Evolutionary conservation across 2,797 vertebrate genomes (phyloP).

Genomic region (Carduelis carduelis): DNA sequence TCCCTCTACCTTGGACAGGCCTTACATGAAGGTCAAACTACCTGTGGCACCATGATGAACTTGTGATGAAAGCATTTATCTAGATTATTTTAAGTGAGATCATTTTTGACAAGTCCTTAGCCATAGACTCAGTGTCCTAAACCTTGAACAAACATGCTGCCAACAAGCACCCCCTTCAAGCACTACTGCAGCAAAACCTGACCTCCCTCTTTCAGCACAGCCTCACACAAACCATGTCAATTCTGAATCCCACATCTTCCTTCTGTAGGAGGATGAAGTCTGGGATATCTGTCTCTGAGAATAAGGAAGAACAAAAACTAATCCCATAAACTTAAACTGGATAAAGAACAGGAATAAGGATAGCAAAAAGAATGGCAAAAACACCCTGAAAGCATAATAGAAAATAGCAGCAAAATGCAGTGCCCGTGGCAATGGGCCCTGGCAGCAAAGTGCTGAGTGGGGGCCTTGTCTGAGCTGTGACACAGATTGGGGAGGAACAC

Average conservation of each 20-base stretch:
- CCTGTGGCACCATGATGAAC: background rate
- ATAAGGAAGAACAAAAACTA: background rate
- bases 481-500: background rate
- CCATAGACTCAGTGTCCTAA: background rate
- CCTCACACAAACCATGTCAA: background rate
- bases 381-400: accelerated
- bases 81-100: background rate
- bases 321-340: background rate
- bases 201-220: background rate
- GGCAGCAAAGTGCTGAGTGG: background rate
- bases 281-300: background rate
- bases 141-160: background rate
- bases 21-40: background rate
- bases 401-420: background rate
- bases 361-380: background rate
- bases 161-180: background rate
- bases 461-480: background rate
- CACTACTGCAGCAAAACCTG: background rate
- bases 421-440: background rate
- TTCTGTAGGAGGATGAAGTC: background rate
- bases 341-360: background rate
- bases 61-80: background rate
- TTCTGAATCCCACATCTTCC: background rate
- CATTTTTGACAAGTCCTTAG: background rate
- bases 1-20: background rate